Evolutionary conservation across 2,888 invertebrate species (phyloP), one percentile per base, ranked within the genome.

Genomic region (Cephus sareptanus): DNA sequence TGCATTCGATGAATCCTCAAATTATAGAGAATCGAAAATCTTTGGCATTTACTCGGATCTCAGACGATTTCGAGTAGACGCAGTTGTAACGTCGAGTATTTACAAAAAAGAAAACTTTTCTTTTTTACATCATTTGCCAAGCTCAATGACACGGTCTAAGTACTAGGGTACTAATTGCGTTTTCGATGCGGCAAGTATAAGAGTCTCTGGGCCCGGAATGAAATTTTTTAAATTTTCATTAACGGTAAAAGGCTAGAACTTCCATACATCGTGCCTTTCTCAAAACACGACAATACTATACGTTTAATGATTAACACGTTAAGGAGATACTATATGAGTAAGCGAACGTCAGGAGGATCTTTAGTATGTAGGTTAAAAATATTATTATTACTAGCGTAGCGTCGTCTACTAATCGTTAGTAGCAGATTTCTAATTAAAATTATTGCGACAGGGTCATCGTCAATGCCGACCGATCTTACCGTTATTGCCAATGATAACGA

Each of bases 181-280:
- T 23, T 56, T 56, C 56, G 56, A 56, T 56, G 23, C 56, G 56
- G 56, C 56, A 56, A 23, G 56, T 56, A 56, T 56, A 56, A 56
- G 56, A 56, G 15, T 56, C 40, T 40, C 56, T 23, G 56, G 9
- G 23, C 56, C 23, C 56, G 56, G 56, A 23, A 56, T 56, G 23
- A 56, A 56, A 23, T 23, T 23, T 56, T 23, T 2, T 1, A 40
- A 56, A 71, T 71, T 34, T 34, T 71, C 71, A 34, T 34, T 75
- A 74, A 76, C 73, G 34, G 77, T 75, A 79, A 82, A 84, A 87
- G 86, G 87, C 88, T 15, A 88, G 85, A 87, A 90, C 87, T 90
- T 90, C 89, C 89, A 88, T 87, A 85, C 88, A 87, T 88, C 87
- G 90, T 89, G 89, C 88, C 90, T 90, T 90, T 83, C 83, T 82